Percentiles rank a stretch among this genome's conserved stretches.
Evolutionary conservation across 2,888 invertebrate species (phyloP).

Genomic region (Agelastica alni): DNA sequence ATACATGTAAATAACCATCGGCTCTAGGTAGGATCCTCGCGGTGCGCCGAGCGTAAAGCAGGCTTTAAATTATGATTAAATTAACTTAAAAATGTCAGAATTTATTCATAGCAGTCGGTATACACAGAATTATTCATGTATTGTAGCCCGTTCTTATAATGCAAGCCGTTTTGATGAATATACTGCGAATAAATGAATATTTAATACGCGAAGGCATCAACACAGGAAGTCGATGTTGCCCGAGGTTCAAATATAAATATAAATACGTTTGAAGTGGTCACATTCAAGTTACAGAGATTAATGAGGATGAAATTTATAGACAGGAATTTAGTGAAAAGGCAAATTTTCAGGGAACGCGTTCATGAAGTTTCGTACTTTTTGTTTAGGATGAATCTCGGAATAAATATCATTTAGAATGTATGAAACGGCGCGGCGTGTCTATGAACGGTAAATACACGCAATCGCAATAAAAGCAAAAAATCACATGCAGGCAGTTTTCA

Average conservation of each 20-base stretch:
- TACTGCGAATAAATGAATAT: conserved; percentile 32
- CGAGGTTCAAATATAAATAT: conserved; percentile 28
- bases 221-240: conserved; percentile 26
- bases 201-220: conserved; percentile 41
- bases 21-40: too few relatives aligned
- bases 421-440: too few relatives aligned
- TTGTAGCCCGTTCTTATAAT: conserved; percentile 16
- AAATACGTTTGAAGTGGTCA: conserved; percentile 26
- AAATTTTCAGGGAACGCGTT: not conserved
- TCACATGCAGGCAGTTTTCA: too few relatives aligned
- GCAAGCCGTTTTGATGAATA: conserved; percentile 27
- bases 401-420: too few relatives aligned
- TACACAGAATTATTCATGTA: conserved; percentile 19
- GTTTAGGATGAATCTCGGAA: too few relatives aligned
- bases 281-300: conserved; percentile 25
- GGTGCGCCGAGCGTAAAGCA: not conserved
- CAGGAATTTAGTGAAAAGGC: conserved; percentile 3
- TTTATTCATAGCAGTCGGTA: conserved; percentile 10
- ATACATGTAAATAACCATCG: too few relatives aligned
- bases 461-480: too few relatives aligned
- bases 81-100: conserved; percentile 10
- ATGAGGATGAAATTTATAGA: conserved; percentile 20
- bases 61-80: conserved; percentile 7
- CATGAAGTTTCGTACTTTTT: too few relatives aligned
- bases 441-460: too few relatives aligned